These are phyloP conservation scores for Acromyrmex heyeri DNA, from an alignment of 1,140 invertebrate species.

Conservation along the genomic window DNA sequence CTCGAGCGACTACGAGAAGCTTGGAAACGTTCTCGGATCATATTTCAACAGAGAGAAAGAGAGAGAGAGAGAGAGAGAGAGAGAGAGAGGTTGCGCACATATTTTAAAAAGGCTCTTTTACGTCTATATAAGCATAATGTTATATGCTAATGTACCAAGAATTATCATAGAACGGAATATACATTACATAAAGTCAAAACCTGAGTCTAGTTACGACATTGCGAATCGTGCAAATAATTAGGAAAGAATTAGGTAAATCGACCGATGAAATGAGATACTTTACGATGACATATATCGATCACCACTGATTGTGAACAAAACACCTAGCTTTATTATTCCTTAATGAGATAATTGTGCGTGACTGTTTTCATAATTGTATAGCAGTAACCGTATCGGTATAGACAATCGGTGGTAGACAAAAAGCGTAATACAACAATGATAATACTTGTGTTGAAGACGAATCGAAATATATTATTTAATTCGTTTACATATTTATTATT, in stretches of 20 bases:
- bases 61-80: too few species aligned
- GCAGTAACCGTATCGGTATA: too few species aligned
- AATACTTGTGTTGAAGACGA: too few species aligned
- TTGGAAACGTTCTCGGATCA: not conserved
- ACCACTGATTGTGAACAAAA: not conserved
- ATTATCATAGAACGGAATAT: not conserved
- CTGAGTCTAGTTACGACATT: not conserved
- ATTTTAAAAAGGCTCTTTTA: not conserved
- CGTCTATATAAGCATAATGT: not conserved
- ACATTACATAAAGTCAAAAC: not conserved
- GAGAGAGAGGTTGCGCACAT: not conserved
- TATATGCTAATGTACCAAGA: constrained; percentile 3
- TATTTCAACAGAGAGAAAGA: not conserved
- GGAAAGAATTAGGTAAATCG: not conserved
- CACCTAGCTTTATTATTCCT: not conserved
- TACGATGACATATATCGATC: not conserved
- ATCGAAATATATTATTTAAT: too few species aligned
- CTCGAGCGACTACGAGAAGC: not conserved
- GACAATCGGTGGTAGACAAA: too few species aligned
- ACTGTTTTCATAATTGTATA: not conserved
- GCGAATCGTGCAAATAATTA: not conserved
- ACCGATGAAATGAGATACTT: not conserved
- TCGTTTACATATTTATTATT: too few species aligned
- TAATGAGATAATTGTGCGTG: constrained; percentile 1
- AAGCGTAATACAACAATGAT: too few species aligned